These are phyloP conservation scores for Manacus vitellinus DNA, from an alignment of 2,113 vertebrate species.

Conservation along the genomic window DNA sequence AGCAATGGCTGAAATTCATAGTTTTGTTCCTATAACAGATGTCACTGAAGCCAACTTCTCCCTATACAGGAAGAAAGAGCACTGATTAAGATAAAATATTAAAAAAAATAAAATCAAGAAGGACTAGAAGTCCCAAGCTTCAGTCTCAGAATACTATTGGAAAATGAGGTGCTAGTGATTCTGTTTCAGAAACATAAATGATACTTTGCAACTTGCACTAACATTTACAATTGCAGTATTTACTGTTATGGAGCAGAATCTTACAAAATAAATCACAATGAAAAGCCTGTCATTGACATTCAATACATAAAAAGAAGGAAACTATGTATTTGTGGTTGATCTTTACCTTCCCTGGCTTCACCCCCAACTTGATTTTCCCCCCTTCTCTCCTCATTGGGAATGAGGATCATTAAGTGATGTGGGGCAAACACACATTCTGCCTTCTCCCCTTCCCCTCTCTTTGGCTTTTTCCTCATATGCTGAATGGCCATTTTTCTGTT, in stretches of 20 bases:
- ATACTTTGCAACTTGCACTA: not conserved
- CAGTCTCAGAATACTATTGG: not conserved
- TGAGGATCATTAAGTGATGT: not conserved
- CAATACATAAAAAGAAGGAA: not conserved
- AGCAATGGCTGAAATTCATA: not conserved
- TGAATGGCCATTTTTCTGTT: not conserved
- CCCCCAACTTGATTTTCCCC: fast-evolving
- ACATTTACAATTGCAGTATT: not conserved
- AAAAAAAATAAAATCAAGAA: not conserved
- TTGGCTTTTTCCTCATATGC: not conserved
- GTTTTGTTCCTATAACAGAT: not conserved
- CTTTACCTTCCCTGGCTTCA: not conserved
- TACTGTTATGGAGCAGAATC: not conserved
- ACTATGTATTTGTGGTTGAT: not conserved
- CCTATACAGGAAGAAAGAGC: not conserved
- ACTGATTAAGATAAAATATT: not conserved
- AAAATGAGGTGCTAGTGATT: not conserved
- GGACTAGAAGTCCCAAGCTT: not conserved
- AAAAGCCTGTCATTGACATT: not conserved
- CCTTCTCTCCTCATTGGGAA: not conserved
- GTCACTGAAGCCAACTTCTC: not conserved
- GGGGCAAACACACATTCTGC: not conserved
- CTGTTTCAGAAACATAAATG: not conserved
- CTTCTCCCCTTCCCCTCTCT: not conserved
- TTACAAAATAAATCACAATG: not conserved